These are phyloP conservation scores for Dryococelus australis DNA, from an alignment of 2,888 invertebrate species.

Conservation along the genomic window DNA sequence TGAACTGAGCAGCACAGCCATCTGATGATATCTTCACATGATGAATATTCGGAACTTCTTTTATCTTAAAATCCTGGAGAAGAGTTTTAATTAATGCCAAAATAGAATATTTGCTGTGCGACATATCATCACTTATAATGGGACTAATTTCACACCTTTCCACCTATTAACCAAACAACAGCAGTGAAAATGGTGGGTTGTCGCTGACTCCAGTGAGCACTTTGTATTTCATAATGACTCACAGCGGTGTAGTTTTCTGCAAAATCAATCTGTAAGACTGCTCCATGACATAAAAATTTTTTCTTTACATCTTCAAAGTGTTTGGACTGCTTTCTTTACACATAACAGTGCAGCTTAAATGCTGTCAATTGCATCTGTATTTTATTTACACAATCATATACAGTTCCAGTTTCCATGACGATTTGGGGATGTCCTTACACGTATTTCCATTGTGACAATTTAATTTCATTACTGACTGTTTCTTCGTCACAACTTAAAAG, in stretches of 20 bases:
- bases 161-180: background rate
- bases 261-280: background rate
- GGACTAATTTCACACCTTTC: background rate
- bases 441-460: too few relatives aligned
- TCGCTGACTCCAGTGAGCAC: background rate
- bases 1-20: slow-evolving; percentile 1
- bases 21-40: too few relatives aligned
- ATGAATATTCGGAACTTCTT: background rate
- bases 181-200: background rate
- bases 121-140: background rate
- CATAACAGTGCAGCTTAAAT: background rate
- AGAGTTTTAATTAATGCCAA: background rate
- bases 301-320: background rate
- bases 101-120: background rate
- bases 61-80: background rate
- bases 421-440: too few relatives aligned
- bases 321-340: background rate
- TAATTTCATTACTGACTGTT: too few relatives aligned
- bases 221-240: background rate
- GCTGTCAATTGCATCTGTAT: too few relatives aligned
- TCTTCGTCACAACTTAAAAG: too few relatives aligned
- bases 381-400: too few relatives aligned
- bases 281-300: background rate
- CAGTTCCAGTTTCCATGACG: too few relatives aligned
- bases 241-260: background rate